Evolutionary conservation across 1,140 invertebrate species (phyloP).

Genomic region (Bactericera cockerelli): DNA sequence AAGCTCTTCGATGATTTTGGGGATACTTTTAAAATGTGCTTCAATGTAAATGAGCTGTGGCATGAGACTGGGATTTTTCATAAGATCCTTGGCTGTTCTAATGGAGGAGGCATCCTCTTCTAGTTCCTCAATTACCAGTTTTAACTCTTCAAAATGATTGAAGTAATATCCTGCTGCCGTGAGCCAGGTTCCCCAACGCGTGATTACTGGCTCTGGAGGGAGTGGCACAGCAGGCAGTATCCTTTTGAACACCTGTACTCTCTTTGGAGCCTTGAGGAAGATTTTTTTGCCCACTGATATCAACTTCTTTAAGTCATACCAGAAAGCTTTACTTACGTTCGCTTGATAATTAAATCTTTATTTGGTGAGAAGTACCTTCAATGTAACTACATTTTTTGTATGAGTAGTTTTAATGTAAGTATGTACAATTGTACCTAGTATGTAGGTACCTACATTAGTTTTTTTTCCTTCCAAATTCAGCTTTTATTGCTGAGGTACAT

Average conservation of each 20-base stretch:
- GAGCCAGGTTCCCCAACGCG: slow-evolving; percentile 8
- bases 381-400: no score
- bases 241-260: slow-evolving; percentile 7
- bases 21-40: not conserved
- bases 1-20: no score
- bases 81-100: not conserved
- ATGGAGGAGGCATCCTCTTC: not conserved
- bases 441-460: no score
- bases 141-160: no score
- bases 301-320: no score
- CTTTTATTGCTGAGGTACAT: no score
- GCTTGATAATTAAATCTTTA: no score
- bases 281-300: slow-evolving; percentile 14
- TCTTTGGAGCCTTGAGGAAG: slow-evolving; percentile 10
- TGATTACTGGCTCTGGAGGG: slow-evolving; percentile 13
- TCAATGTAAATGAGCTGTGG: not conserved
- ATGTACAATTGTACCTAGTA: no score
- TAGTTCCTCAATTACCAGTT: not conserved
- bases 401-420: no score
- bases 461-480: no score
- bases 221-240: slow-evolving; percentile 9
- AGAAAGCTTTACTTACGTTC: no score
- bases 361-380: no score
- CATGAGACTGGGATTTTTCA: not conserved
- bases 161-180: slow-evolving; percentile 7